These are phyloP conservation scores for Pegoplata infirma DNA, from an alignment of 2,888 invertebrate genomes.

Conservation along the genomic window DNA sequence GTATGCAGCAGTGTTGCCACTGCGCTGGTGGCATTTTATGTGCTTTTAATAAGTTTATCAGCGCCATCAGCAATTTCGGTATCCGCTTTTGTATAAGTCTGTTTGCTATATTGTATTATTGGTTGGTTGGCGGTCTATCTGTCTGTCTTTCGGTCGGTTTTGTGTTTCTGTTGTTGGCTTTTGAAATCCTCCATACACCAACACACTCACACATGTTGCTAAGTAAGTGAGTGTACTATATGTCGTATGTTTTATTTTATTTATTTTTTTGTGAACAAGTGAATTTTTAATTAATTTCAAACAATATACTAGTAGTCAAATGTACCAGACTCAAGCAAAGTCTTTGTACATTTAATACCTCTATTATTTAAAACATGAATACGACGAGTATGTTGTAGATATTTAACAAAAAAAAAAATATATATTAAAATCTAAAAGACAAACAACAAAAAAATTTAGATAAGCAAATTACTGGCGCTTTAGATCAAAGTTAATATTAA, in stretches of 20 bases:
- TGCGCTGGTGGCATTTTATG: slow-evolving; percentile 73
- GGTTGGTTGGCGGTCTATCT: neutral
- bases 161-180: neutral
- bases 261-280: slow-evolving; percentile 46
- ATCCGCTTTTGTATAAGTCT: slow-evolving; percentile 64
- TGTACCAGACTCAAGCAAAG: slow-evolving; percentile 25
- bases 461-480: slow-evolving; percentile 76
- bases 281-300: slow-evolving; percentile 63
- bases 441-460: slow-evolving; percentile 65
- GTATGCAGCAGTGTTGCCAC: slow-evolving; percentile 67
- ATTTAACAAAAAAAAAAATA: slow-evolving; percentile 13
- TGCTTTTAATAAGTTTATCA: slow-evolving; percentile 76
- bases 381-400: slow-evolving; percentile 10
- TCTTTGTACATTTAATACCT: slow-evolving; percentile 35
- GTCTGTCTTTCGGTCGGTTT: slow-evolving; percentile 30
- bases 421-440: slow-evolving; percentile 36
- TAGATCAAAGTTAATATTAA: slow-evolving; percentile 72
- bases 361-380: slow-evolving; percentile 32
- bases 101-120: slow-evolving; percentile 17
- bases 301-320: slow-evolving; percentile 45
- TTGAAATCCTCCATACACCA: neutral
- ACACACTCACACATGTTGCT: slow-evolving; percentile 19
- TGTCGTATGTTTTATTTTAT: slow-evolving; percentile 8
- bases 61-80: slow-evolving; percentile 75
- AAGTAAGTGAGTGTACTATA: slow-evolving; percentile 22